A percentile compares a stretch with the other conserved stretches of the same genome.
phyloP scores from a whole-genome alignment of 2,113 vertebrate species.

The Microcebus tavaratra region DNA sequence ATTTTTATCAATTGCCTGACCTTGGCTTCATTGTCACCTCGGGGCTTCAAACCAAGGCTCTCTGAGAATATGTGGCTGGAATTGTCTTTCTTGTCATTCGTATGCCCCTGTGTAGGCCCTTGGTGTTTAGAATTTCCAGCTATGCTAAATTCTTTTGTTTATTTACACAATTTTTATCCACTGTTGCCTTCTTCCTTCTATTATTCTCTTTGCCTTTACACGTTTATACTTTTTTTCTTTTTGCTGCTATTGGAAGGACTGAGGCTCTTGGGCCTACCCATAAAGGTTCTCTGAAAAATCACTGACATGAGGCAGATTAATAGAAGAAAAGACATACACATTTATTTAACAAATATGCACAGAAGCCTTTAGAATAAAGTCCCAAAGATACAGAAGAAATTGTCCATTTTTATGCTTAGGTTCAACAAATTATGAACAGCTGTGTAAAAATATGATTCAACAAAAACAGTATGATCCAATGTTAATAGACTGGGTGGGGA shows the following conservation, averaged over 20 bases:
- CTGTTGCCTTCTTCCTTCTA: background rate
- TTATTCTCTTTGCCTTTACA: background rate
- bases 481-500: too few relatives aligned
- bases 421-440: too few relatives aligned
- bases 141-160: background rate
- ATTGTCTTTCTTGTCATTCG: background rate
- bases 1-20: background rate
- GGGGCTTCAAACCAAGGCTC: background rate
- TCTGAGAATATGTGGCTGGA: background rate
- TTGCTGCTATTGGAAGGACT: background rate
- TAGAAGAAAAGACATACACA: too few relatives aligned
- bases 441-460: too few relatives aligned
- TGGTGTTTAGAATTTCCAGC: background rate
- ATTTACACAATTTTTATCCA: background rate
- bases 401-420: too few relatives aligned
- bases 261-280: too few relatives aligned
- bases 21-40: background rate
- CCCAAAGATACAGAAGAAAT: too few relatives aligned
- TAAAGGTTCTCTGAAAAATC: too few relatives aligned
- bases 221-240: background rate
- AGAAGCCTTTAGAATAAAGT: too few relatives aligned
- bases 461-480: too few relatives aligned
- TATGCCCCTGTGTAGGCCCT: fast-evolving
- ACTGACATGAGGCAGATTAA: too few relatives aligned
- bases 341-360: too few relatives aligned